Percentiles rank a stretch among this genome's conserved stretches.
Evolutionary conservation across 2,888 invertebrate genomes (phyloP).

Genomic region (Callinectes sapidus): DNA sequence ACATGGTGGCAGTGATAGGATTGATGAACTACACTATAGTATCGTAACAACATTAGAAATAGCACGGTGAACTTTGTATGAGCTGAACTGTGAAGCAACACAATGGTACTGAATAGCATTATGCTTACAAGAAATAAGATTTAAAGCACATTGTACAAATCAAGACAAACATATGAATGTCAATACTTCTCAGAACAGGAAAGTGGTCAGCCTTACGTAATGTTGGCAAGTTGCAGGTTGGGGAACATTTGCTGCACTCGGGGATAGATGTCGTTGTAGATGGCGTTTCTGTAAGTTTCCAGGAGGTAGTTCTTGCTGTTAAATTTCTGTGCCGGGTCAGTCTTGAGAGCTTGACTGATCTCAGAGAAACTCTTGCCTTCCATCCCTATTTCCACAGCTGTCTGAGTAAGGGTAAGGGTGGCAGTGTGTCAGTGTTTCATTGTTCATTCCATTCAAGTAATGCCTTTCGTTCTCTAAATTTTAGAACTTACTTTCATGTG

Average conservation of each 20-base stretch:
- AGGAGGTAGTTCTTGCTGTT: slow-evolving; percentile 48
- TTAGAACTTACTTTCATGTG: not conserved
- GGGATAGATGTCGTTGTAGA: slow-evolving; percentile 47
- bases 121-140: not conserved
- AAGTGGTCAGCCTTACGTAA: slow-evolving; percentile 46
- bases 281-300: slow-evolving; percentile 29
- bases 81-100: no score
- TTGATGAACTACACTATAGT: no score
- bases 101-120: not conserved
- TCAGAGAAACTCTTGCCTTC: slow-evolving; percentile 53
- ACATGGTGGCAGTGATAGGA: no score
- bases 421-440: no score
- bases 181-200: no score
- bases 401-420: not conserved
- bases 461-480: not conserved
- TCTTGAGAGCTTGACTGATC: slow-evolving; percentile 39
- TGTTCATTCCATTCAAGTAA: not conserved
- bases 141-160: not conserved
- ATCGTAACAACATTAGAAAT: no score
- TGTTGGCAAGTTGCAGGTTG: slow-evolving; percentile 32
- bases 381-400: slow-evolving; percentile 49
- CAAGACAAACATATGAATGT: not conserved
- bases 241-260: slow-evolving; percentile 38
- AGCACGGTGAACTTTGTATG: no score
- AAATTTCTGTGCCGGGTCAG: slow-evolving; percentile 45